Conservation (phyloP, 1,140 invertebrate species). For the Leptopilina clavipes region DNA sequence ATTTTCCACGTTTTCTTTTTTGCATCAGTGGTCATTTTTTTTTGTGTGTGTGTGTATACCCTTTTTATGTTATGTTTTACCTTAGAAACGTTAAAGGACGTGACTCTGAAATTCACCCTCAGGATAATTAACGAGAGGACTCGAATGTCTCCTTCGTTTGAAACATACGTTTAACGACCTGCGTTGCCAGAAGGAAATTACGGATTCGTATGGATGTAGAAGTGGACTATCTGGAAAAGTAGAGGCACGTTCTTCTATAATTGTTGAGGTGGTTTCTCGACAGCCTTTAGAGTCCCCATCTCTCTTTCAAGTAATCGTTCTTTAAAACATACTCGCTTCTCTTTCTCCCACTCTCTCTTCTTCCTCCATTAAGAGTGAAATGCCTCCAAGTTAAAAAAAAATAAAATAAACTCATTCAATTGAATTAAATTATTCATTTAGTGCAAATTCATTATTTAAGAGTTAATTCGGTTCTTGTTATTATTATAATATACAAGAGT, state of each 20-base stretch:
- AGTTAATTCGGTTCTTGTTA: too few species aligned
- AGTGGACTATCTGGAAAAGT: constrained; percentile 47
- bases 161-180: constrained; percentile 67
- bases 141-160: constrained; percentile 56
- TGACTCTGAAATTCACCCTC: constrained; percentile 54
- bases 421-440: too few species aligned
- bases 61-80: constrained; percentile 20
- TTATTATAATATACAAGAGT: too few species aligned
- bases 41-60: not conserved
- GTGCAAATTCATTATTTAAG: too few species aligned
- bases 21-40: too few species aligned
- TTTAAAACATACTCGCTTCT: not conserved
- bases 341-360: too few species aligned
- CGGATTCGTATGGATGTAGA: constrained; percentile 55
- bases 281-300: constrained; percentile 59
- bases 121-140: constrained; percentile 68
- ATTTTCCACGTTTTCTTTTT: too few species aligned
- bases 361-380: not conserved
- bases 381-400: not conserved
- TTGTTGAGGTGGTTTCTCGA: constrained; percentile 62
- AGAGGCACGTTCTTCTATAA: constrained; percentile 67
- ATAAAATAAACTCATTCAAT: too few species aligned
- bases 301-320: constrained; percentile 8
- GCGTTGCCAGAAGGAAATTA: constrained; percentile 52
- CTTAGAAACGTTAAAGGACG: constrained; percentile 50